phyloP scores from a whole-genome alignment of 2,797 vertebrate genomes.

The Pagetopsis macropterus region DNA sequence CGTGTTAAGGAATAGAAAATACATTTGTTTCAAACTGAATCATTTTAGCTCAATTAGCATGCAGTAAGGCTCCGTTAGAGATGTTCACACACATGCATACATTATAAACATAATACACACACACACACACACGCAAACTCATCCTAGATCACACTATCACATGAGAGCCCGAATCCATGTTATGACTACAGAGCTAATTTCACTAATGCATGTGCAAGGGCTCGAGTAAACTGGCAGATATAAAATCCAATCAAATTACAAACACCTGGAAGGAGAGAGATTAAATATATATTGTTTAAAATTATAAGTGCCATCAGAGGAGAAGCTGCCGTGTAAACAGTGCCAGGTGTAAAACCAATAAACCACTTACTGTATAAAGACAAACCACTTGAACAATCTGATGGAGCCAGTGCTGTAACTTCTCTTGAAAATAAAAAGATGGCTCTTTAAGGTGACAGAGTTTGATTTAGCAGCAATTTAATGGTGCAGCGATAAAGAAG shows the following conservation, averaged over 20 bases:
- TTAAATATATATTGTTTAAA: background rate
- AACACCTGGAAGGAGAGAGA: conserved; percentile 43
- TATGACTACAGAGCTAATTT: conserved; percentile 53
- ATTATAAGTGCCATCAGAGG: background rate
- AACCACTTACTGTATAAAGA: conserved; percentile 42
- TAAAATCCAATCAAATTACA: conserved; percentile 50
- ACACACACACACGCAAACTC: conserved; percentile 18
- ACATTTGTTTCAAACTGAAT: conserved; percentile 36
- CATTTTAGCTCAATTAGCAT: conserved; percentile 40
- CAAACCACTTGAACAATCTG: conserved; percentile 28
- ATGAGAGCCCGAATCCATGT: conserved; percentile 40
- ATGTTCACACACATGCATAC: conserved; percentile 19
- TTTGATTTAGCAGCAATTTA: conserved; percentile 65
- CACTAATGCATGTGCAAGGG: conserved; percentile 43
- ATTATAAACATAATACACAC: background rate
- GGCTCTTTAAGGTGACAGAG: conserved; percentile 29
- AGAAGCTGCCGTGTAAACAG: conserved; percentile 40
- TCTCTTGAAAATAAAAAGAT: conserved; percentile 41
- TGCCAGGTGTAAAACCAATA: conserved; percentile 54
- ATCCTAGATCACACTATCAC: conserved; percentile 36
- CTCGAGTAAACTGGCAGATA: conserved; percentile 31
- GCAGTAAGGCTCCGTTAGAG: conserved; percentile 10
- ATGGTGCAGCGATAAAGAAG: conserved; percentile 45
- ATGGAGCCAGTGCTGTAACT: conserved; percentile 35
- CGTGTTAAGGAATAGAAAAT: conserved; percentile 13